A percentile compares a stretch with the other conserved stretches of the same genome.
phyloP scores from a whole-genome alignment of 2,797 vertebrate genomes.

The Hemibagrus guttatus region DNA sequence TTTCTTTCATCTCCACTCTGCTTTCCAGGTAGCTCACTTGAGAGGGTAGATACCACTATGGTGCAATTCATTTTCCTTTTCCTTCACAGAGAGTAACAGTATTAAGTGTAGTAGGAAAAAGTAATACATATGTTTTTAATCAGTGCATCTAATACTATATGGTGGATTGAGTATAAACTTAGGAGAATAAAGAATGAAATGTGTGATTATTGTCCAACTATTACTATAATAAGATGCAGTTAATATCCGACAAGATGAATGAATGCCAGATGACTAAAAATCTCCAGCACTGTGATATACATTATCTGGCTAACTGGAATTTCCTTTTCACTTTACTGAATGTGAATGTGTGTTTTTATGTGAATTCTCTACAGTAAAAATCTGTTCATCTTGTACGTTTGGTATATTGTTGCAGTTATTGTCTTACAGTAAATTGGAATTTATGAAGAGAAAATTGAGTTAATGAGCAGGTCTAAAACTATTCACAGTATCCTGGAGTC shows the following conservation, averaged over 20 bases:
- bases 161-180: background rate
- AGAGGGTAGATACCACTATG: background rate
- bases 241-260: background rate
- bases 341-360: background rate
- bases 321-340: background rate
- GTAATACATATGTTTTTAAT: background rate
- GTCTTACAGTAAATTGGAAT: slow-evolving; percentile 73
- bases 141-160: background rate
- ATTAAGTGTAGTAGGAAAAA: background rate
- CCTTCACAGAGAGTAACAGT: background rate
- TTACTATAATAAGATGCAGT: background rate
- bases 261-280: background rate
- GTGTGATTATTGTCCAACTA: background rate
- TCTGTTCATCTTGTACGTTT: background rate
- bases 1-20: slow-evolving; percentile 6
- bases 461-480: slow-evolving; percentile 72
- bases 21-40: background rate
- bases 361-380: background rate
- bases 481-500: slow-evolving; percentile 71
- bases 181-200: background rate
- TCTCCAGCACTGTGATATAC: background rate
- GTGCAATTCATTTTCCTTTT: background rate
- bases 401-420: background rate
- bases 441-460: slow-evolving; percentile 56
- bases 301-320: background rate